Evolutionary conservation across 2,888 invertebrate genomes (phyloP).

Genomic region (Pyrrhosoma nymphula): DNA sequence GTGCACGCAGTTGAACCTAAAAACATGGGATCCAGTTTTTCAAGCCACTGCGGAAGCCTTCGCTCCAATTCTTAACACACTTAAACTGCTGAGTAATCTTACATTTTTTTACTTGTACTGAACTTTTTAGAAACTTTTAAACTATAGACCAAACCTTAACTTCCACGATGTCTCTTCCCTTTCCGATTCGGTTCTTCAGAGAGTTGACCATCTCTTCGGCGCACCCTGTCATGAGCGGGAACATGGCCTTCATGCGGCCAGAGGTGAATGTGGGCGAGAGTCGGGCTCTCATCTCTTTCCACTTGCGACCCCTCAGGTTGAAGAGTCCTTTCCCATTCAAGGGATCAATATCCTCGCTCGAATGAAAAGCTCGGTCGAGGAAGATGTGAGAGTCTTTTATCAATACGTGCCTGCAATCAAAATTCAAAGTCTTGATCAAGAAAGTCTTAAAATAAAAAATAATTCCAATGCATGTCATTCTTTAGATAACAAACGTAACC

Average conservation of each 20-base stretch:
- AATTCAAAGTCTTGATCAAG: neutral
- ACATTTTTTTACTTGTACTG: too few species aligned
- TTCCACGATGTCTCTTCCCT: neutral
- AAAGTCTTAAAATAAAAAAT: too few species aligned
- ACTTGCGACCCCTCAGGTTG: conserved; percentile 80
- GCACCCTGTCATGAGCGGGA: conserved; percentile 81
- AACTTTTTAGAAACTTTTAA: too few species aligned
- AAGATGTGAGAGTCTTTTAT: neutral
- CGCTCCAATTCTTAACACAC: too few species aligned
- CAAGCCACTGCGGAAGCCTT: too few species aligned
- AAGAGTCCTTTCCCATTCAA: conserved; percentile 81
- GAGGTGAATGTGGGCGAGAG: conserved; percentile 85
- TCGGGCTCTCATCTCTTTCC: conserved; percentile 84
- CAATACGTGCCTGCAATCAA: neutral
- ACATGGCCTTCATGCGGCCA: conserved; percentile 84
- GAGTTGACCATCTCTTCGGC: conserved; percentile 78
- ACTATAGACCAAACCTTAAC: neutral
- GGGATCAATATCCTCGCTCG: neutral
- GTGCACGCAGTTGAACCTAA: too few species aligned
- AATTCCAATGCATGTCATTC: too few species aligned
- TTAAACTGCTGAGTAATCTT: too few species aligned
- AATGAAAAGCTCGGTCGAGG: neutral
- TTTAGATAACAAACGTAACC: too few species aligned
- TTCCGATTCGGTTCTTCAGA: neutral
- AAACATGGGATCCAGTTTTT: too few species aligned